Base-by-base conservation (phyloP, 1,140 invertebrate species). In the Nymphalis io region DNA sequence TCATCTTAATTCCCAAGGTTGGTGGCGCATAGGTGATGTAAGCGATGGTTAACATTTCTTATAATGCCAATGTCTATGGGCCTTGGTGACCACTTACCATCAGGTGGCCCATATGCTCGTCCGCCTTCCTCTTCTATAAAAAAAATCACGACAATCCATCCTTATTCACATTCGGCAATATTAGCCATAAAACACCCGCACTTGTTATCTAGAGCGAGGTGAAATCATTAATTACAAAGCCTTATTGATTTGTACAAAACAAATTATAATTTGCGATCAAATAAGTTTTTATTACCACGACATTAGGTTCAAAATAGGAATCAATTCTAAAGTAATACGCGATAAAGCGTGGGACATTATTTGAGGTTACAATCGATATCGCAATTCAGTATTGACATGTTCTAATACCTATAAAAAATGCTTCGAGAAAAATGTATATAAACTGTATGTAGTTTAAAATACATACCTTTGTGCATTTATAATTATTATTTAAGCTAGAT, bases 171-270 rank as follows among this genome's bases (percentile, higher is more conserved):
- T 27, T 55, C 23, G 20, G 16, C 51, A 55, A 51, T 16, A 44
- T 44, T 3, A 44, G 15, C 15, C 51, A 55, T 55, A 55, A 55
- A 53, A n/a, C 27, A 33, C 68, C 73, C 62, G 63, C 75, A 79
- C 74, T 60, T 78, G 74, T 64, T 79, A 87, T 78, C 65, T 87
- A 55, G 85, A 80, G 79, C 85, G 82, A 87, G 85, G 85, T 84
- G 75, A 85, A 82, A 80, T 83, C 78, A 71, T 78, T 83, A 85
- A 87, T 88, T 88, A 83, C 68, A 76, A 68, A 63, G 60, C 74
- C 80, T 76, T 82, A 80, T 71, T 72, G 69, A 79, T 76, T 75
- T 64, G 33, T 65, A 39, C 68, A 60, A 60, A 46, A 73, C 70
- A 27, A 33, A 33, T 44, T 44, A 75, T 59, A 59, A 58, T 39